A percentile compares a stretch with the other conserved stretches of the same genome.
Conservation (phyloP, 2,113 vertebrate species). For the Myiopsitta monachus region DNA sequence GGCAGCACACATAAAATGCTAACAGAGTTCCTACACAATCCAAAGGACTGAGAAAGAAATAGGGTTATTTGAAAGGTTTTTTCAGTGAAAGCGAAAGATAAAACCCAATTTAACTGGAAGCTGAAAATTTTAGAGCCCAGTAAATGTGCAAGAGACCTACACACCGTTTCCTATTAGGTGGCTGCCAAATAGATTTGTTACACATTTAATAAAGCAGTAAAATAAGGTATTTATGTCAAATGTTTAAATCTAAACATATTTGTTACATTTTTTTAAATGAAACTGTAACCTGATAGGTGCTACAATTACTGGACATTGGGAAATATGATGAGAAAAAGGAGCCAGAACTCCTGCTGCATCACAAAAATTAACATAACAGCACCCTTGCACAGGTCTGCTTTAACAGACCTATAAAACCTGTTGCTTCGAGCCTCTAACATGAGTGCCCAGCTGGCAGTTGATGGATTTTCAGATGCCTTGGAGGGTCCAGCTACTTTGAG, state of each 20-base stretch:
- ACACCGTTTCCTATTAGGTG: neutral
- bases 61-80: neutral
- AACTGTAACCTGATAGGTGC: neutral
- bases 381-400: neutral
- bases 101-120: neutral
- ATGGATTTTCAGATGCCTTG: neutral
- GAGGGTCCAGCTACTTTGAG: neutral
- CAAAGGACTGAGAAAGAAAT: neutral
- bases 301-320: neutral
- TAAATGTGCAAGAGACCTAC: neutral
- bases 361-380: neutral
- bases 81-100: neutral
- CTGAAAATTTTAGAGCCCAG: neutral
- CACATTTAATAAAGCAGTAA: slow-evolving; percentile 18
- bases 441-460: neutral
- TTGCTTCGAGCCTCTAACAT: neutral
- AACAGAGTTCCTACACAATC: neutral
- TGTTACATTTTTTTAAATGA: neutral
- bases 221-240: neutral
- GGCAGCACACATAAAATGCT: neutral
- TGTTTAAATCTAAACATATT: neutral
- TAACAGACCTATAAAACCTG: neutral
- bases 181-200: slow-evolving; percentile 9
- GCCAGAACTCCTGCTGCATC: neutral
- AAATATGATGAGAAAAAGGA: neutral